Conservation (phyloP, 2,113 vertebrate genomes). For the Lepidothrix coronata region DNA sequence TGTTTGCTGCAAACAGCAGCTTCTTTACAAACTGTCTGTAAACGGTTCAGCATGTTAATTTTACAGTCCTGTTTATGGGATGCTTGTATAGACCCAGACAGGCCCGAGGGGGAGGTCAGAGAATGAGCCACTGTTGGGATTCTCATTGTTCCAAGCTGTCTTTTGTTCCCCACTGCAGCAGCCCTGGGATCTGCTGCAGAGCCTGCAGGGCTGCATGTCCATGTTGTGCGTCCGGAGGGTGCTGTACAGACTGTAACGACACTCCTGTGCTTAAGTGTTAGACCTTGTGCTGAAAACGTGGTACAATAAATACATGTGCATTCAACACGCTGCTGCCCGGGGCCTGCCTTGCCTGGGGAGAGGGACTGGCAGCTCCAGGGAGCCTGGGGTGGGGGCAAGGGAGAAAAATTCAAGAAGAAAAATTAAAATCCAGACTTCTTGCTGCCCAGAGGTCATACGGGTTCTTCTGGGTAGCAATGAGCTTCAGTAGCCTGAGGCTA, state of each 20-base stretch:
- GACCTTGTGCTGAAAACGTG: slow-evolving; percentile 33
- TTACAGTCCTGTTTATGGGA: background rate
- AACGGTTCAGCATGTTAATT: background rate
- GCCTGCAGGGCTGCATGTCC: background rate
- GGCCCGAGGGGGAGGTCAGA: background rate
- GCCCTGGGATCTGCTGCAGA: background rate
- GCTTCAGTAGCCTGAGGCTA: background rate
- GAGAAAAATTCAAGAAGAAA: background rate
- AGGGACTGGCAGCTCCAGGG: background rate
- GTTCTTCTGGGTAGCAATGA: background rate
- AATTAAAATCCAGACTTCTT: background rate
- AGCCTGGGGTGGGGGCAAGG: background rate
- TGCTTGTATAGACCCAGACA: background rate
- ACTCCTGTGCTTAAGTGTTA: background rate
- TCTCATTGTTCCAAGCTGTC: background rate
- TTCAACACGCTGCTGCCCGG: background rate
- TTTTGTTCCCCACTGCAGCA: background rate
- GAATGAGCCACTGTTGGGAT: background rate
- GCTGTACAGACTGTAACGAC: background rate
- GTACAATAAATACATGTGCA: slow-evolving; percentile 63
- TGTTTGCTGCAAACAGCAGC: background rate
- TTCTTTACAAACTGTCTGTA: background rate
- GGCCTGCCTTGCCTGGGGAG: background rate
- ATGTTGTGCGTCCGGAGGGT: background rate
- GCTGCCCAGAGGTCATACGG: background rate